Conservation (phyloP, 1,140 invertebrate genomes). For the Tetramorium parvispinum region DNA sequence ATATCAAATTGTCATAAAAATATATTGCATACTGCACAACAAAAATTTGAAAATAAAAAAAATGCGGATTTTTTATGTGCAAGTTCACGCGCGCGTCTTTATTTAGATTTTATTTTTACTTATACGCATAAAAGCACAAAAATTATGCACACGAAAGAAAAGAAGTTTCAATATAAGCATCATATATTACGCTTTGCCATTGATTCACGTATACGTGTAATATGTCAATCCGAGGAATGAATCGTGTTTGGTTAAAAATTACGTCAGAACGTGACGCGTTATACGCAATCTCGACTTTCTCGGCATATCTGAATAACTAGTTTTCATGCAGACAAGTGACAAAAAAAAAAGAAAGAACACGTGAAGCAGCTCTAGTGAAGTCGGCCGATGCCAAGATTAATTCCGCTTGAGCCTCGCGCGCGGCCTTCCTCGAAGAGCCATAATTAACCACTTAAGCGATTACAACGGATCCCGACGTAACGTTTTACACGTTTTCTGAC, state of each 20-base stretch:
- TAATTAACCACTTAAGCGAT: slow-evolving; percentile 83
- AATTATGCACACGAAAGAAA: not conserved
- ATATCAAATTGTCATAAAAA: slow-evolving; percentile 64
- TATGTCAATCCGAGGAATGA: not conserved
- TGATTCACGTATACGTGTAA: not conserved
- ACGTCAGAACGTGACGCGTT: slow-evolving; percentile 43
- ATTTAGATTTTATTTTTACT: slow-evolving; percentile 21
- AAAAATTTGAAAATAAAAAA: slow-evolving; percentile 11
- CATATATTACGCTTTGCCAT: not conserved
- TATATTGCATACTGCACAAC: not conserved
- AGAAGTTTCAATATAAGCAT: not conserved
- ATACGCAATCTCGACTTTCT: slow-evolving; percentile 50
- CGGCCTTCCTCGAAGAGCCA: slow-evolving; percentile 78
- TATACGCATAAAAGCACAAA: not conserved
- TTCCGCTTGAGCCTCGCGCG: slow-evolving; percentile 74
- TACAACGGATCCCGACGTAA: slow-evolving; percentile 79
- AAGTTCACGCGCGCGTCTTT: not conserved
- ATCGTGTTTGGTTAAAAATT: slow-evolving; percentile 24
- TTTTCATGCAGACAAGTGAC: slow-evolving; percentile 46
- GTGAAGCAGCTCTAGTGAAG: slow-evolving; percentile 63
- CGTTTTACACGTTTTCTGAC: slow-evolving; percentile 66
- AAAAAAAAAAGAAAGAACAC: slow-evolving; percentile 68
- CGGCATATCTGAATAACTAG: slow-evolving; percentile 63
- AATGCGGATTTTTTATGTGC: not conserved
- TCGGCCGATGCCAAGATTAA: slow-evolving; percentile 81